Conservation (phyloP, 2,797 vertebrate species). For the Liparis tanakae region DNA sequence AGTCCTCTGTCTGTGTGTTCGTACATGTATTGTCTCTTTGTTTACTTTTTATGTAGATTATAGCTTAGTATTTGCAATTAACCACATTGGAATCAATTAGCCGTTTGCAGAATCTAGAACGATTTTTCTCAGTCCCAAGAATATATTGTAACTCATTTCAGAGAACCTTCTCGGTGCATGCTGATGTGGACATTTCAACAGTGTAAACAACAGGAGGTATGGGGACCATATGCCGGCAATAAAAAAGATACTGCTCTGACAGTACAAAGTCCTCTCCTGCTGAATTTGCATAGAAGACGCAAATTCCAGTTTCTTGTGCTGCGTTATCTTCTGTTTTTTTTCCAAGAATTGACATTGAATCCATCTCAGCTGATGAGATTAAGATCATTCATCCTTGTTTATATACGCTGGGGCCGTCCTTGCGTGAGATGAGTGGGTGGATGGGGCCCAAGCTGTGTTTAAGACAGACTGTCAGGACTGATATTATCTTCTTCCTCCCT, state of each 20-base stretch:
- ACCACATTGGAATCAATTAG: slow-evolving; percentile 44
- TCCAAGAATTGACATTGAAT: slow-evolving; percentile 43
- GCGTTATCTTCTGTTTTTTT: slow-evolving; percentile 42
- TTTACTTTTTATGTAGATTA: slow-evolving; percentile 34
- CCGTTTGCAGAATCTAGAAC: slow-evolving; percentile 17
- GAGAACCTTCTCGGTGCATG: not conserved
- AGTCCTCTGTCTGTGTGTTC: not conserved
- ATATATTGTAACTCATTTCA: slow-evolving; percentile 19
- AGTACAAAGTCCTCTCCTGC: slow-evolving; percentile 39
- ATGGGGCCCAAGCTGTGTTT: not conserved
- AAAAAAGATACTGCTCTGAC: slow-evolving; percentile 22
- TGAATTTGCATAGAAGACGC: slow-evolving; percentile 34
- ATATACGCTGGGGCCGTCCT: slow-evolving; percentile 34
- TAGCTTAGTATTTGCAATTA: slow-evolving; percentile 34
- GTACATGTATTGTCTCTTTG: slow-evolving; percentile 47
- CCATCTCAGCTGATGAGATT: slow-evolving; percentile 50
- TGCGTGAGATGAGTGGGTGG: slow-evolving; percentile 36
- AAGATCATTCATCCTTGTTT: slow-evolving; percentile 43
- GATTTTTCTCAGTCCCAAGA: slow-evolving; percentile 18
- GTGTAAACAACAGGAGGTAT: slow-evolving; percentile 30
- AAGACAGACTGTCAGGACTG: slow-evolving; percentile 24
- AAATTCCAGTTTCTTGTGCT: slow-evolving; percentile 13
- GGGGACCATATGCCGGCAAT: not conserved
- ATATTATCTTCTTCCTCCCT: slow-evolving; percentile 44
- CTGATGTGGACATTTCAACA: slow-evolving; percentile 14